Base-by-base conservation (phyloP, 2,888 invertebrate species). In the Rhamphomyia laevipes region DNA sequence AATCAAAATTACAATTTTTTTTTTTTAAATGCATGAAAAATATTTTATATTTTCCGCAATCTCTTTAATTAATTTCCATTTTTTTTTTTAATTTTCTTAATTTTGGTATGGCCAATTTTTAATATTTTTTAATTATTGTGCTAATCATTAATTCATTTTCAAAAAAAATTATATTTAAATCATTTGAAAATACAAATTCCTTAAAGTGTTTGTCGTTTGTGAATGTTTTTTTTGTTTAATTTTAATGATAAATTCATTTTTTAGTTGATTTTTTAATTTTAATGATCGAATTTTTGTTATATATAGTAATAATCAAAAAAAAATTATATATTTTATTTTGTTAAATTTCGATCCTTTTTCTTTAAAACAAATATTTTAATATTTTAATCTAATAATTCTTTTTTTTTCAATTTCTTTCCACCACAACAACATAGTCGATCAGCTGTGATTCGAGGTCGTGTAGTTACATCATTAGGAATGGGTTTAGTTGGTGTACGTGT, bases 401-500 rank as follows among this genome's bases (percentile, higher is more conserved):
- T 48, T 52, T 43, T 45, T 45, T 51, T 64, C 23, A 27, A 27
- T 7, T 27, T 27, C 23, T 27, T 27, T 7, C 7, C 7, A 4
- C 23, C 23, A 7, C 6, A 21, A 21, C 3, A 21, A 21, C 5
- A 58, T 77, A 97, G 97, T 68, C 95, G 95, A 50, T 93, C 93
- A 49, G 95, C 96, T 23, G 96, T 99, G 46, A 89, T 99, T 54
- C 83, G 97, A 53, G 99, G 99, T 43, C 84, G 89, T 56, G 95
- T 99, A 46, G 82, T 91, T 50, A 91, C 93, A 43, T 80, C 84
- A 46, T 84, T 94, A 66, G 91, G 92, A 44, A 89, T 89, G 63
- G 94, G 96, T 33, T 74, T 99, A 58, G 89, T 94, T 68, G 97
- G 97, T 31, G 95, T 96, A 10, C 79, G 96, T 56, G 95, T 99